Percentiles rank a stretch among this genome's conserved stretches.
These are phyloP conservation scores for Augochlora pura DNA, from an alignment of 1,140 invertebrate genomes.

Conservation along the genomic window DNA sequence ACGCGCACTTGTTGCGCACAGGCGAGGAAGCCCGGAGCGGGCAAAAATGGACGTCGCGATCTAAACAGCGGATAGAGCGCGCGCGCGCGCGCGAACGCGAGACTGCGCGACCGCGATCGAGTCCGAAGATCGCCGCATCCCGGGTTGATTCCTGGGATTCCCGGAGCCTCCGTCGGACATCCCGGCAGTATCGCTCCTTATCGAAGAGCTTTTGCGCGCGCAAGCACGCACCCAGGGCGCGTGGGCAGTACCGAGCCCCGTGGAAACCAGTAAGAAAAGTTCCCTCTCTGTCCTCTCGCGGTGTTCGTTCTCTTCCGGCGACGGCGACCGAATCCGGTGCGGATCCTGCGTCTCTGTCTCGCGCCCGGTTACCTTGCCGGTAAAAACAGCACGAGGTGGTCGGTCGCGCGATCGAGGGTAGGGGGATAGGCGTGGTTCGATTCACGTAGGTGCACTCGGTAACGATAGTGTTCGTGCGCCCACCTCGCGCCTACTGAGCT, in stretches of 20 bases:
- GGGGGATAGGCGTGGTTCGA: constrained; percentile 72
- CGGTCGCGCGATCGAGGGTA: constrained; percentile 59
- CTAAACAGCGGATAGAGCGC: no score
- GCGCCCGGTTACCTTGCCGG: constrained; percentile 51
- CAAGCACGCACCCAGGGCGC: constrained; percentile 56
- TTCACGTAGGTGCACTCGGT: constrained; percentile 52
- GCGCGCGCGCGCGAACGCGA: neutral
- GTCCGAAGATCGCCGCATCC: neutral
- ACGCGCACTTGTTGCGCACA: constrained; percentile 32
- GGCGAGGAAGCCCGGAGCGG: neutral
- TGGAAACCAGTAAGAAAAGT: constrained; percentile 54
- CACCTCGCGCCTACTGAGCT: constrained; percentile 69
- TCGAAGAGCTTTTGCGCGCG: constrained; percentile 50
- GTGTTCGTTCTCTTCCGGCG: constrained; percentile 24
- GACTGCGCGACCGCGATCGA: no score
- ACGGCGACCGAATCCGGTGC: constrained; percentile 17
- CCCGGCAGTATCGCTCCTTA: constrained; percentile 17
- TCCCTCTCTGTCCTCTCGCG: constrained; percentile 33
- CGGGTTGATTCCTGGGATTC: neutral
- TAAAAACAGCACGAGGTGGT: constrained; percentile 65
- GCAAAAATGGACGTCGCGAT: constrained; percentile 10
- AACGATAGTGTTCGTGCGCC: constrained; percentile 67
- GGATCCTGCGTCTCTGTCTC: constrained; percentile 23
- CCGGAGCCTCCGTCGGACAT: neutral
- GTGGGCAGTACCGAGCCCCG: constrained; percentile 59